Evolutionary conservation across 2,888 invertebrate species (phyloP).

Genomic region (Agrotis ipsilon): DNA sequence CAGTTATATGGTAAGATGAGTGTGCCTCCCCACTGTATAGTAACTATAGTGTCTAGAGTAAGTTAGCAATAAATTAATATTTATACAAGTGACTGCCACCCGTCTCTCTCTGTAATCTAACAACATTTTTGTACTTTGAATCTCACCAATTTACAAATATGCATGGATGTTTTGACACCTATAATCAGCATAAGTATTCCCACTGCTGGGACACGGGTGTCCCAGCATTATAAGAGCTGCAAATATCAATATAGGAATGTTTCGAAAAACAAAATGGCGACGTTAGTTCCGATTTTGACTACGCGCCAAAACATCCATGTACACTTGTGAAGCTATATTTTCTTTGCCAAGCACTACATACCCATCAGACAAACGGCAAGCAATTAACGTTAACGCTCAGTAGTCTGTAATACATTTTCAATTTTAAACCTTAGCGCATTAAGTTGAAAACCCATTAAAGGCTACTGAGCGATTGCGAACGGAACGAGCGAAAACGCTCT

Average conservation of each 20-base stretch:
- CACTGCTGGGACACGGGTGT: neutral
- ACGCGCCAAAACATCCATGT: neutral
- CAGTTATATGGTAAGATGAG: slow-evolving; percentile 19
- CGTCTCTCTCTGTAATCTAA: slow-evolving; percentile 10
- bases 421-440: too few species aligned
- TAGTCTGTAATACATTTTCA: too few species aligned
- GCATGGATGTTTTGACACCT: neutral
- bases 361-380: too few species aligned
- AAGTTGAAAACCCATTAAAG: too few species aligned
- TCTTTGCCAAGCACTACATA: neutral
- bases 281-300: neutral
- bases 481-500: too few species aligned
- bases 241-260: neutral
- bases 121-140: slow-evolving; percentile 29
- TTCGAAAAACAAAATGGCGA: neutral
- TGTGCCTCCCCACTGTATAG: slow-evolving; percentile 41
- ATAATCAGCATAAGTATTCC: neutral
- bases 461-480: too few species aligned
- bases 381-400: too few species aligned
- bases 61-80: slow-evolving; percentile 57
- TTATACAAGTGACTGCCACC: slow-evolving; percentile 29
- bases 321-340: neutral
- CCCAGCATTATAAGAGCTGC: neutral
- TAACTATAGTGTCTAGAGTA: slow-evolving; percentile 49
- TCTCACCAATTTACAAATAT: slow-evolving; percentile 33